A percentile compares a stretch with the other conserved stretches of the same genome.
These are phyloP conservation scores for Hartigia nigra DNA, from an alignment of 2,888 invertebrate genomes.

Conservation along the genomic window DNA sequence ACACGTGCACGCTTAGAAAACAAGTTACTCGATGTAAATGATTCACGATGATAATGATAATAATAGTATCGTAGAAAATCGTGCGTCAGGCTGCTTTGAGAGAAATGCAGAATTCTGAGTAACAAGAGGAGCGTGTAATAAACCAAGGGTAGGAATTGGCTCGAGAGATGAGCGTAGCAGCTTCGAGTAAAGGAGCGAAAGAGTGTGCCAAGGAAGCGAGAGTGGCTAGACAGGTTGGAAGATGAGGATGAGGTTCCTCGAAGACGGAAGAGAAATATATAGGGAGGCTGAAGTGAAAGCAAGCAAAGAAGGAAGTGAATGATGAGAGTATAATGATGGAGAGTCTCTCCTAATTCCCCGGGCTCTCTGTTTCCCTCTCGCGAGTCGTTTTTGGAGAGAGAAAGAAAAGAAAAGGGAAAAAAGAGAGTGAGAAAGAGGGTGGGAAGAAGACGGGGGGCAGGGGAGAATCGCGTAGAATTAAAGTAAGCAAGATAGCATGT, in stretches of 20 bases:
- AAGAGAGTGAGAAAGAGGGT: slow-evolving; percentile 11
- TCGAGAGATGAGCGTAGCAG: slow-evolving; percentile 20
- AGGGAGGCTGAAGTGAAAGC: slow-evolving; percentile 25
- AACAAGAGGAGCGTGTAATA: slow-evolving; percentile 24
- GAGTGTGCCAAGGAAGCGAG: slow-evolving; percentile 23
- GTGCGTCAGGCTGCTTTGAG: background rate
- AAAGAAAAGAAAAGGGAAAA: slow-evolving; percentile 8
- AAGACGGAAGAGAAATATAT: slow-evolving; percentile 25
- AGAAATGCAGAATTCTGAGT: background rate
- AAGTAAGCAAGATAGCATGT: slow-evolving; percentile 5
- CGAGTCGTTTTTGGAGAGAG: slow-evolving; percentile 1
- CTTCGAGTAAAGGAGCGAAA: slow-evolving; percentile 16
- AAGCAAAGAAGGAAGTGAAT: slow-evolving; percentile 42
- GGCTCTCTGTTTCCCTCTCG: slow-evolving; percentile 23
- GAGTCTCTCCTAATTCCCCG: slow-evolving; percentile 52
- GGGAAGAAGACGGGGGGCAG: slow-evolving; percentile 11
- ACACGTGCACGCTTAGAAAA: too few relatives aligned
- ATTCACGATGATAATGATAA: background rate
- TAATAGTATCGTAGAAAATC: background rate
- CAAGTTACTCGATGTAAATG: background rate
- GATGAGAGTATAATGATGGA: slow-evolving; percentile 58
- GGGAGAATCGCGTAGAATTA: slow-evolving; percentile 19
- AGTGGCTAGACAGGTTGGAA: slow-evolving; percentile 23
- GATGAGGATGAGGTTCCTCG: background rate
- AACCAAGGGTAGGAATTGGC: slow-evolving; percentile 19